A percentile compares a stretch with the other conserved stretches of the same genome.
Conservation (phyloP, 2,113 vertebrate species). For the Sakesphorus luctuosus region DNA sequence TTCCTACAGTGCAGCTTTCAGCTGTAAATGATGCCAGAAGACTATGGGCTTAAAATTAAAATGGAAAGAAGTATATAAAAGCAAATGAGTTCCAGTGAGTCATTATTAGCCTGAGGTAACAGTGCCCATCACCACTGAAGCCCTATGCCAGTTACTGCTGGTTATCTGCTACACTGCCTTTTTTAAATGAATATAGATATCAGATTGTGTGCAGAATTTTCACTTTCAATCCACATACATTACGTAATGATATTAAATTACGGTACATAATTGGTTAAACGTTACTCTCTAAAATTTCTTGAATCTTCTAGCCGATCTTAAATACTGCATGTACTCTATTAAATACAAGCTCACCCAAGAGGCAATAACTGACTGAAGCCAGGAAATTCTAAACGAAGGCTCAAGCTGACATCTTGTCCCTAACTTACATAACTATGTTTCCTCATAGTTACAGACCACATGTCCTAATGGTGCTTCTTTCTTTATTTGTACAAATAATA, state of each 20-base stretch:
- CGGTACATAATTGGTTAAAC: not conserved
- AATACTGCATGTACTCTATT: conserved; percentile 16
- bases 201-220: not conserved
- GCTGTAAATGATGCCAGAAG: not conserved
- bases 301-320: not conserved
- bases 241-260: not conserved
- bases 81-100: not conserved
- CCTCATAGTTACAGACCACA: not conserved
- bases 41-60: not conserved
- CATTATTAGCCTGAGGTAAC: not conserved
- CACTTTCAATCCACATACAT: not conserved
- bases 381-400: conserved; percentile 40
- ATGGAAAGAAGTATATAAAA: not conserved
- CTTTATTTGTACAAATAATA: conserved; percentile 33
- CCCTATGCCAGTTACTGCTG: not conserved
- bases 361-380: not conserved
- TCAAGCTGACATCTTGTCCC: conserved; percentile 13
- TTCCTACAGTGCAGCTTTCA: not conserved
- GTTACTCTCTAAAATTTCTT: not conserved
- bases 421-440: not conserved
- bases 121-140: not conserved
- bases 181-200: not conserved
- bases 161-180: not conserved
- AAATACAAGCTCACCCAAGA: conserved; percentile 29
- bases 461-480: not conserved